Percentiles rank a stretch among this genome's conserved stretches.
These are phyloP conservation scores for Drosophila anceps DNA, from an alignment of 2,888 invertebrate species.

Conservation along the genomic window DNA sequence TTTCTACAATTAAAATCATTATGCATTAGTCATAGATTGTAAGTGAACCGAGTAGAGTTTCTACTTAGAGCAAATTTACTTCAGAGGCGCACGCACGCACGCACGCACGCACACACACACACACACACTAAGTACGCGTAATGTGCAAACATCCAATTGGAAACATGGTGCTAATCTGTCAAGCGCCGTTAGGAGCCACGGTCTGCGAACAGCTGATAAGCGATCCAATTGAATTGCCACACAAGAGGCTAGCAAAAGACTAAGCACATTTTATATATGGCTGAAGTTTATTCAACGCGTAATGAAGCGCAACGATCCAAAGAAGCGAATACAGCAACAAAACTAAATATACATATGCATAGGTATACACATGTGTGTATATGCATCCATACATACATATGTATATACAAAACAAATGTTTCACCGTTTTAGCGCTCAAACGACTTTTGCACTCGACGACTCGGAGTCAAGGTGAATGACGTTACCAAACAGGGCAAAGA, in stretches of 20 bases:
- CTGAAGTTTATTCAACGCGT: constrained; percentile 26
- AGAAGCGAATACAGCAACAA: constrained; percentile 17
- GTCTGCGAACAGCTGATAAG: constrained; percentile 54
- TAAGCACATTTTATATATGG: constrained; percentile 25
- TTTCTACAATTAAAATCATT: constrained; percentile 7
- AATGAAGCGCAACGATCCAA: constrained; percentile 43
- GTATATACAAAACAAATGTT: constrained; percentile 35
- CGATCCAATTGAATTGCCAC: background rate
- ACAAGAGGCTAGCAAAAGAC: constrained; percentile 4
- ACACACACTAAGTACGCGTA: background rate
- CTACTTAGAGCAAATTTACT: background rate
- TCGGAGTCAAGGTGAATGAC: constrained; percentile 75
- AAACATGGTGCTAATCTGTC: constrained; percentile 41
- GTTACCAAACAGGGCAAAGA: constrained; percentile 64
- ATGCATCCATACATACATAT: background rate
- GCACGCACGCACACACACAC: background rate
- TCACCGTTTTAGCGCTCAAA: constrained; percentile 35
- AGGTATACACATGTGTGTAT: background rate
- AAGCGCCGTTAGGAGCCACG: constrained; percentile 13
- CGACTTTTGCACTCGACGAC: constrained; percentile 68
- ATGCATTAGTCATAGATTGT: constrained; percentile 48
- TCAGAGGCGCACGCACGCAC: background rate
- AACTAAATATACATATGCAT: constrained; percentile 3
- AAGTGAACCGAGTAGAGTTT: background rate
- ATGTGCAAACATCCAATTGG: constrained; percentile 24